Base-by-base conservation (phyloP, 2,797 vertebrate species). In the Halcyon chelicuti region DNA sequence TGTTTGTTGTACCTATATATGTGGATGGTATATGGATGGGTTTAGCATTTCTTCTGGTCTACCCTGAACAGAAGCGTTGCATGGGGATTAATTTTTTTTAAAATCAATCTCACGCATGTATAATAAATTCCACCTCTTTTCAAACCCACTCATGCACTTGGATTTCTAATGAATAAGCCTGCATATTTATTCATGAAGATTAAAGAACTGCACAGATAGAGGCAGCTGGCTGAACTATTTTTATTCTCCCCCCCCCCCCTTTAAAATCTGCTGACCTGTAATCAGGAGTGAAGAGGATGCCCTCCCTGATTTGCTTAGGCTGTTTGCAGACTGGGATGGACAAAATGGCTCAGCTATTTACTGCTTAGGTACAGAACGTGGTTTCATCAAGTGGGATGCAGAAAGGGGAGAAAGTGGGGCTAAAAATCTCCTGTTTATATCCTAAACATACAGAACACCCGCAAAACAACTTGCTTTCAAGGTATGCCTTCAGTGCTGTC, bases 121-220 rank as follows among this genome's bases (percentile, higher is more conserved):
- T 96, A 94, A 96, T 93, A 90, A 96, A 96, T 91, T 94, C 95
- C 93, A 82, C 93, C 96, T 80, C 76, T 92, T 95, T 94, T 95
- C 93, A 95, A 95, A 73, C 94, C 92, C 90, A 93, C 94, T 94
- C 88, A 87, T 96, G 90, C 95, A 63, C 65, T 97, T 94, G 84
- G 86, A 35, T 96, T 96, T 94, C 92, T 94, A 95, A 94, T 94
- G 96, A 95, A 72, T 92, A 94, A 93, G 90, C 67, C 63, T 89
- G 68, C 83, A 93, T 97, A 85, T 96, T 96, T 96, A 94, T 96
- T 95, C 76, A 86, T 94, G 95, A 94, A 92, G 94, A 96, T 96
- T 92, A 95, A 91, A 95, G 87, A 76, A 91, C 80, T 78, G 62
- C 60, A 87, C 73, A 76, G 73, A 90, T 76, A 88, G 91, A 94